phyloP scores from a whole-genome alignment of 2,888 invertebrate species.

The Atethmia centrago region DNA sequence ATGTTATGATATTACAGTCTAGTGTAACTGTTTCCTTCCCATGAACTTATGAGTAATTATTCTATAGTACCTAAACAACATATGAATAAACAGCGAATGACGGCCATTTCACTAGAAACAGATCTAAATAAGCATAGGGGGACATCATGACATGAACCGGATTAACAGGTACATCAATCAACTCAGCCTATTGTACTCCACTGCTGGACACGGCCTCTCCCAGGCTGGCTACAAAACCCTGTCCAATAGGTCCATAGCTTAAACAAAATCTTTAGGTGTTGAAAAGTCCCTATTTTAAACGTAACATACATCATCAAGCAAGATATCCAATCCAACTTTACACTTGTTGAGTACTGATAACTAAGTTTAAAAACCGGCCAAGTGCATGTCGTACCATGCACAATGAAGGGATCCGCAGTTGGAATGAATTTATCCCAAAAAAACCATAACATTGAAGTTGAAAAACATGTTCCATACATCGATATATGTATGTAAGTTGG shows the following conservation, averaged over 20 bases:
- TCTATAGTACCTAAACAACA: background rate
- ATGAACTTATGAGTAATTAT: conserved; percentile 14
- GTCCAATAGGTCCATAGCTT: no score
- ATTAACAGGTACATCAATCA: background rate
- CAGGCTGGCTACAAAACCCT: no score
- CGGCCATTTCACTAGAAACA: no score
- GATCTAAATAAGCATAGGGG: background rate
- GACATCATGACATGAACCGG: background rate
- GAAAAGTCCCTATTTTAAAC: background rate
- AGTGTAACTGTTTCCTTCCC: background rate
- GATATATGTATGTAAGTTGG: no score
- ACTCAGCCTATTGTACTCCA: no score
- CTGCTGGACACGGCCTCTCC: no score
- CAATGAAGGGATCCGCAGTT: no score
- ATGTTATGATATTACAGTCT: conserved; percentile 30
- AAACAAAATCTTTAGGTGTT: background rate
- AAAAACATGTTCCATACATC: no score
- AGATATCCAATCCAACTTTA: background rate
- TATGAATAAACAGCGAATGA: background rate
- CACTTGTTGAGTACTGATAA: conserved; percentile 18
- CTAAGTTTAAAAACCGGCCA: no score
- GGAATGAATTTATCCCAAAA: no score
- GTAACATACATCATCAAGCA: background rate
- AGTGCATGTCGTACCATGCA: no score
- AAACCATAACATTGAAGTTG: no score